Base-by-base conservation (phyloP, 2,113 vertebrate genomes). In the Cavia aperea region DNA sequence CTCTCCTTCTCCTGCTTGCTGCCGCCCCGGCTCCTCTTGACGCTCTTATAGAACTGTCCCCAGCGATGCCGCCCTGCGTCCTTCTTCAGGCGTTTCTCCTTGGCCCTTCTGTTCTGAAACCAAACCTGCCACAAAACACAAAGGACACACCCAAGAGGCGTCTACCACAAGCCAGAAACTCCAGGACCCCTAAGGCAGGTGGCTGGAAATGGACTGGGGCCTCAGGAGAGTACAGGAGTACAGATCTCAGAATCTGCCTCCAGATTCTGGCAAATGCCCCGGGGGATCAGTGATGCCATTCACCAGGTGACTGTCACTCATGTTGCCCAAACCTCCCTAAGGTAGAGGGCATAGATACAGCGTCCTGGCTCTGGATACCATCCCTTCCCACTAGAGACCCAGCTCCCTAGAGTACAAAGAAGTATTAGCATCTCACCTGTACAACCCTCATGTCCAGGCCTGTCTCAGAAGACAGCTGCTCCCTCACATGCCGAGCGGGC, bases 361-460 rank as follows among this genome's bases (percentile, higher is more conserved):
- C 23, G 39, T 11, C 68, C 46, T 51, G 0, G n/a, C 73, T 62
- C 54, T 49, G 49, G 21, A 46, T 49, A n/a, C 10, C 66, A 21
- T 36, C 68, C 33, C 29, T 13, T 75, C 60, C 87, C 18, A 29
- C 33, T 24, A 7, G 39, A 1, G 4, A 68, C n/a, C 60, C 23
- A 0, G 19, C 4, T 5, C 79, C 10, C 49, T 5, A 0, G 36
- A 46, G 1, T 4, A 26, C 51, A 15, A 21, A 83, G 84, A 14
- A 4, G 16, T 4, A 24, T 83, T 1, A 3, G 4, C 13, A 15
- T 4, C 97, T 96, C 97, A 99, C 99, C 99, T 99, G 99, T 77
- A 99, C 99, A 0, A 99, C 99, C 96, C 99, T 98, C 99, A 99
- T 99, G 98, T 99, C 99, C 19, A 99, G 98, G 66, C 99, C 99